These are phyloP conservation scores for Liparis tanakae DNA, from an alignment of 2,797 vertebrate genomes.

Conservation along the genomic window DNA sequence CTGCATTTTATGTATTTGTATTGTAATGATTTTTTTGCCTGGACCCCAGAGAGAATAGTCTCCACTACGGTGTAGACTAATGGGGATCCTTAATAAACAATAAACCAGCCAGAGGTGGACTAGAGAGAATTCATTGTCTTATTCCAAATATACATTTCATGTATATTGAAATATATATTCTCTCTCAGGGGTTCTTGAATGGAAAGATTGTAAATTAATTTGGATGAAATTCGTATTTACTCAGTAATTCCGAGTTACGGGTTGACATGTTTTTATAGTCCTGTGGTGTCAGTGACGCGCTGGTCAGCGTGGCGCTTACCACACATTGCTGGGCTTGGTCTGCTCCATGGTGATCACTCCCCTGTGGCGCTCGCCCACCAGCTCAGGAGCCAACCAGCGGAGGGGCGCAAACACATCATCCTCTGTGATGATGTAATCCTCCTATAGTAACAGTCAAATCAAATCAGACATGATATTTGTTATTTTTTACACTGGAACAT, in stretches of 20 bases:
- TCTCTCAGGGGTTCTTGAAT: too few species aligned
- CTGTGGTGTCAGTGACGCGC: conserved; percentile 13
- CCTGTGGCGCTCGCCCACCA: conserved; percentile 94
- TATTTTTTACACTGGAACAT: neutral
- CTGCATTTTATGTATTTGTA: too few species aligned
- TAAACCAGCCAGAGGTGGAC: neutral
- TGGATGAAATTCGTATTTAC: neutral
- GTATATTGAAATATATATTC: neutral
- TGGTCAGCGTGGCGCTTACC: conserved; percentile 83
- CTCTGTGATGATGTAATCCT: conserved; percentile 96
- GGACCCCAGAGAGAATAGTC: too few species aligned
- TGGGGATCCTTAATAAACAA: too few species aligned
- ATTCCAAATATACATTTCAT: neutral
- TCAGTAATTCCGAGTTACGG: neutral
- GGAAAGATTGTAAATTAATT: too few species aligned
- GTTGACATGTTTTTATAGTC: neutral
- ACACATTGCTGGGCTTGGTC: conserved; percentile 94
- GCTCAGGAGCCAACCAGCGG: conserved; percentile 95
- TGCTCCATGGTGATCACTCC: conserved; percentile 92
- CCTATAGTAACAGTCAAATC: conserved; percentile 76
- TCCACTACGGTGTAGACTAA: too few species aligned
- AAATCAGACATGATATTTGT: neutral
- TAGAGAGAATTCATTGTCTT: neutral
- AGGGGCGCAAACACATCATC: conserved; percentile 92
- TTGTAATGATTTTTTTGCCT: too few species aligned